Evolutionary conservation across 2,888 invertebrate genomes (phyloP).

Genomic region (Monochamus alternatus): DNA sequence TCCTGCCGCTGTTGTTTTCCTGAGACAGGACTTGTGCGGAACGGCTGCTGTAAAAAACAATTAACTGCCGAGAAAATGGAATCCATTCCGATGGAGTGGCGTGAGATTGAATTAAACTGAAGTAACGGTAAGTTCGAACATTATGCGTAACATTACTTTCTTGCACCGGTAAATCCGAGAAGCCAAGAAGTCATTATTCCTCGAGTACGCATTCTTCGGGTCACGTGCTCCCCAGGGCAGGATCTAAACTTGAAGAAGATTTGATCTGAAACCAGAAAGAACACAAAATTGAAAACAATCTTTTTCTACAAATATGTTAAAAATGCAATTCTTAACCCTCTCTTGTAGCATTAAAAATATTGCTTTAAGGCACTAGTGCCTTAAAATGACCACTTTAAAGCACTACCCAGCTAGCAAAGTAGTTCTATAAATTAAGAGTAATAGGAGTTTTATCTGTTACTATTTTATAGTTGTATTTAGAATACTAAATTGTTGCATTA

Average conservation of each 20-base stretch:
- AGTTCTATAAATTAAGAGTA: no score
- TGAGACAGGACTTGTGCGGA: background rate
- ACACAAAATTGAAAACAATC: no score
- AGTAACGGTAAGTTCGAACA: slow-evolving; percentile 38
- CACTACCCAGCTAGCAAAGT: no score
- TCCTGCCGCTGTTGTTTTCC: no score
- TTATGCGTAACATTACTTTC: slow-evolving; percentile 39
- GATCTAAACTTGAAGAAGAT: background rate
- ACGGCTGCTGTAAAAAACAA: slow-evolving; percentile 1
- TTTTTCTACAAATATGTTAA: no score
- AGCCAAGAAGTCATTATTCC: slow-evolving; percentile 23
- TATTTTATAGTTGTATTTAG: no score
- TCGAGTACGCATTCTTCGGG: slow-evolving; percentile 13
- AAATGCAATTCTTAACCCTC: no score
- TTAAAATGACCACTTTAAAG: no score
- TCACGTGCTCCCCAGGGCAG: slow-evolving; percentile 17
- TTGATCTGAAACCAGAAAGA: background rate
- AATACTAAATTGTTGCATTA: no score
- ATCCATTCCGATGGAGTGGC: slow-evolving; percentile 12
- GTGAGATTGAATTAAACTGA: slow-evolving; percentile 42
- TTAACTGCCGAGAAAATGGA: slow-evolving; percentile 14
- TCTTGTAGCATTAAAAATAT: no score
- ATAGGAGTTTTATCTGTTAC: no score
- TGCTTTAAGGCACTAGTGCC: no score
- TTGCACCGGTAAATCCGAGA: slow-evolving; percentile 34